These are phyloP conservation scores for Recurvirostra avosetta DNA, from an alignment of 2,113 vertebrate species.

Conservation along the genomic window DNA sequence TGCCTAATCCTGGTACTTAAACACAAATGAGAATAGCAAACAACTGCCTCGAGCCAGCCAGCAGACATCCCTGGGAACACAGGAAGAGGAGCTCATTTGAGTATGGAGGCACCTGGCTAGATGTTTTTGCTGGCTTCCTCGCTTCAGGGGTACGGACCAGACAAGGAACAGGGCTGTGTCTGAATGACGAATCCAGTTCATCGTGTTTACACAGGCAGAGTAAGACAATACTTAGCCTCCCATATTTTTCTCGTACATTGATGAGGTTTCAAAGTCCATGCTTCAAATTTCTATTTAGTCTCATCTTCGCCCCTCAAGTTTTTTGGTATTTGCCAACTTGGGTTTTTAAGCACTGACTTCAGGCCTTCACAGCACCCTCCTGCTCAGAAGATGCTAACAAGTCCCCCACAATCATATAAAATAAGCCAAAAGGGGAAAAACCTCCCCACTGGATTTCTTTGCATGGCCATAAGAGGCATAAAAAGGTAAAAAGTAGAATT, in stretches of 20 bases:
- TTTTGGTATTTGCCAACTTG: background rate
- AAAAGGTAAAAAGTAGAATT: background rate
- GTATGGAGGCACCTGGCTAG: background rate
- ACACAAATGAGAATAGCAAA: conserved; percentile 34
- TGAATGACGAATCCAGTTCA: background rate
- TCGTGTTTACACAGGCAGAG: background rate
- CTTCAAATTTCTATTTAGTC: background rate
- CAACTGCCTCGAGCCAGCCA: background rate
- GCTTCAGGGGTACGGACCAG: background rate
- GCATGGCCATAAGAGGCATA: background rate
- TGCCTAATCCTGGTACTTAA: background rate
- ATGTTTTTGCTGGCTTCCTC: conserved; percentile 7
- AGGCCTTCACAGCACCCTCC: background rate
- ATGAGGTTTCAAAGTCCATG: background rate
- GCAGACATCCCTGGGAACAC: conserved; percentile 8
- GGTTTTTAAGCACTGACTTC: background rate
- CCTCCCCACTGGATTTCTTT: background rate
- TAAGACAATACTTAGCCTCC: background rate
- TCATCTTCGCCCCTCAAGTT: background rate
- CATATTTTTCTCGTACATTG: background rate
- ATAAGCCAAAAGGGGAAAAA: background rate
- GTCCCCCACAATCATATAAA: background rate
- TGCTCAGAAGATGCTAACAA: background rate
- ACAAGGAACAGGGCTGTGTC: background rate
- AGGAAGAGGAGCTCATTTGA: conserved; percentile 13